Percentiles rank a stretch among this genome's conserved stretches.
These are phyloP conservation scores for Pangasius djambal DNA, from an alignment of 2,797 vertebrate genomes.

Conservation along the genomic window DNA sequence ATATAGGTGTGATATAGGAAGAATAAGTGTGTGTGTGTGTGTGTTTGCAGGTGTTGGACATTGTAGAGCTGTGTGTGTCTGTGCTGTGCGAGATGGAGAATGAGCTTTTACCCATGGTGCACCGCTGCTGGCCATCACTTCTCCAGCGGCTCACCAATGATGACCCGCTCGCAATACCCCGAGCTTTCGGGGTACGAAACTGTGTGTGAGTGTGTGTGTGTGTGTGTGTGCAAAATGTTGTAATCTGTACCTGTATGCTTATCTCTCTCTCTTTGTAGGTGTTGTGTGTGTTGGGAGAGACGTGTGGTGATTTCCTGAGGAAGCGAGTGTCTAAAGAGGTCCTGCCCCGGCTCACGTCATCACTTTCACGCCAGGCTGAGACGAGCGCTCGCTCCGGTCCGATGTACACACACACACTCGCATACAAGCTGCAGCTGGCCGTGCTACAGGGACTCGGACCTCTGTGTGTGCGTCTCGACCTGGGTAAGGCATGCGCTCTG, in stretches of 20 bases:
- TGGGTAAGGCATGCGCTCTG: conserved; percentile 78
- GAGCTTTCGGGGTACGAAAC: conserved; percentile 85
- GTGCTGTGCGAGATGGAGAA: conserved; percentile 80
- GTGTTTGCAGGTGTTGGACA: conserved; percentile 81
- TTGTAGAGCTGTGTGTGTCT: conserved; percentile 83
- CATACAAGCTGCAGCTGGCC: conserved; percentile 91
- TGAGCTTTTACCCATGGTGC: conserved; percentile 89
- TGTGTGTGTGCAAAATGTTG: background rate
- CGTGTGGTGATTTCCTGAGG: conserved; percentile 87
- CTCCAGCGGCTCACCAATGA: conserved; percentile 84
- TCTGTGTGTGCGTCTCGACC: conserved; percentile 83
- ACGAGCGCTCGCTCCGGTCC: conserved; percentile 85
- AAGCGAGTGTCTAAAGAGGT: conserved; percentile 89
- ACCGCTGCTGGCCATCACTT: conserved; percentile 88
- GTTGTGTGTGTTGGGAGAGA: conserved; percentile 82
- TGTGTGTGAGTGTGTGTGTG: background rate
- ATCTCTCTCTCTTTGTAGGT: conserved; percentile 72
- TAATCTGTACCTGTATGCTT: background rate
- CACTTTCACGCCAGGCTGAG: conserved; percentile 82
- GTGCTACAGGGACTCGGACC: conserved; percentile 88
- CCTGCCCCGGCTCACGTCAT: conserved; percentile 83
- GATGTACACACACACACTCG: conserved; percentile 84
- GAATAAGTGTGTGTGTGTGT: conserved; percentile 9
- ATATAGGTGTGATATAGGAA: background rate
- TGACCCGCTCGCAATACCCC: conserved; percentile 84